These are phyloP conservation scores for Lochmaea capreae DNA, from an alignment of 2,888 invertebrate genomes.

Conservation along the genomic window DNA sequence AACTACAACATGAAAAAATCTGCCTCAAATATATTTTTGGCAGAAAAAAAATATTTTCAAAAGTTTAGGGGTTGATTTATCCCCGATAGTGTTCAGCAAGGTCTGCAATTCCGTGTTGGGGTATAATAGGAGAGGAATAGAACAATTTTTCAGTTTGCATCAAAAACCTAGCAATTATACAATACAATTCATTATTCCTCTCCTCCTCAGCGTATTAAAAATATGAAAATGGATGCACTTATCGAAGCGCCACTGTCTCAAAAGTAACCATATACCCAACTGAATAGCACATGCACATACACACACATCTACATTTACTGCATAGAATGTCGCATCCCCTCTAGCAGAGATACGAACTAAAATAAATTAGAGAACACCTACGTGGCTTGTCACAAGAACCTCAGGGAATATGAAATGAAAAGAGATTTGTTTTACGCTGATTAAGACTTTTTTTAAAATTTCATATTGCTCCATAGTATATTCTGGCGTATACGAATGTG, in stretches of 20 bases:
- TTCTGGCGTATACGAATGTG: neutral
- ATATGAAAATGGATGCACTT: neutral
- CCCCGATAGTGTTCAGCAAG: too few relatives aligned
- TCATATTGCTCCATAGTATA: constrained; percentile 6
- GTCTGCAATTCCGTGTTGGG: too few relatives aligned
- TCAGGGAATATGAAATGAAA: constrained; percentile 16
- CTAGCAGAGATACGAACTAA: constrained; percentile 34
- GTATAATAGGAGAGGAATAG: too few relatives aligned
- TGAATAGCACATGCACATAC: constrained; percentile 8
- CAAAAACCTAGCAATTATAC: too few relatives aligned
- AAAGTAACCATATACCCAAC: constrained; percentile 13
- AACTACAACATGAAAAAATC: too few relatives aligned
- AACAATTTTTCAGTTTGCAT: too few relatives aligned
- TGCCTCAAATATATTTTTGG: too few relatives aligned
- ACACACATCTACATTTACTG: constrained; percentile 10
- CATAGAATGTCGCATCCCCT: constrained; percentile 32
- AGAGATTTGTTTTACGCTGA: constrained; percentile 30
- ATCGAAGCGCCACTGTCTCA: constrained; percentile 1
- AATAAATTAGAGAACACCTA: constrained; percentile 35
- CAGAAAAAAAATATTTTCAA: too few relatives aligned
- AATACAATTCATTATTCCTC: too few relatives aligned
- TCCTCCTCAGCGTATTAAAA: neutral
- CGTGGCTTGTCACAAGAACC: constrained; percentile 28
- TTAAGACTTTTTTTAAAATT: constrained; percentile 27
- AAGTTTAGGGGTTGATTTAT: too few relatives aligned